Evolutionary conservation across 35 echinoderm and acorn worm genomes (phyloP).

Genomic region (Acanthaster planci): DNA sequence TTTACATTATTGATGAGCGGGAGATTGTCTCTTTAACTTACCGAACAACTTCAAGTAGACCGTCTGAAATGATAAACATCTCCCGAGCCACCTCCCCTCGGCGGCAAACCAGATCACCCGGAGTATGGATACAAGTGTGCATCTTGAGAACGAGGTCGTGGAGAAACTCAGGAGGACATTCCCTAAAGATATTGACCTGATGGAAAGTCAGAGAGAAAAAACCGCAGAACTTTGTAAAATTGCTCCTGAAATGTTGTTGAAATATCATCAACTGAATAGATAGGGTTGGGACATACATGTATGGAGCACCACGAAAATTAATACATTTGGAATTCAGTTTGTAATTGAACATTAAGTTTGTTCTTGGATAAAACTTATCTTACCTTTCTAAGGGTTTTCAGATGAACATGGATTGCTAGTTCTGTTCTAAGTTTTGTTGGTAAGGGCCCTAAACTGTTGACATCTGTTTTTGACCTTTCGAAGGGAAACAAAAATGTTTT

Average conservation of each 20-base stretch:
- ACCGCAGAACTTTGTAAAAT: background rate
- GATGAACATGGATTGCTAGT: conserved; percentile 89
- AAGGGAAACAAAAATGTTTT: background rate
- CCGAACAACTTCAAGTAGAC: conserved; percentile 76
- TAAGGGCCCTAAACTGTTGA: conserved; percentile 73
- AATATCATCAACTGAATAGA: background rate
- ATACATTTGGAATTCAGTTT: too few species aligned
- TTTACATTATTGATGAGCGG: too few species aligned
- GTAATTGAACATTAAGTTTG: too few species aligned
- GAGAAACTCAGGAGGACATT: conserved; percentile 90
- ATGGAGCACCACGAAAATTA: too few species aligned
- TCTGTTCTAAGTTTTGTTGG: conserved; percentile 85
- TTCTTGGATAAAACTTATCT: too few species aligned
- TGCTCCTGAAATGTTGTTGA: background rate
- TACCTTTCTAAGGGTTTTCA: conserved; percentile 91
- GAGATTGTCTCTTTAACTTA: conserved; percentile 25
- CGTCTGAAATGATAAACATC: conserved; percentile 95
- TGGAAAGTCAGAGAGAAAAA: background rate
- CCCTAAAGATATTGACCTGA: conserved; percentile 82
- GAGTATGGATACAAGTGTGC: conserved; percentile 72
- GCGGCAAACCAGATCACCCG: conserved; percentile 87
- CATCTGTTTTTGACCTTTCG: conserved; percentile 44
- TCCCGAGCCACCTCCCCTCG: conserved; percentile 94
- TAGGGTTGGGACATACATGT: background rate
- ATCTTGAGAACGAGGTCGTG: conserved; percentile 95